Evolutionary conservation across 2,113 vertebrate genomes (phyloP), one percentile per base, ranked within the genome.

Genomic region (Psophia crepitans): DNA sequence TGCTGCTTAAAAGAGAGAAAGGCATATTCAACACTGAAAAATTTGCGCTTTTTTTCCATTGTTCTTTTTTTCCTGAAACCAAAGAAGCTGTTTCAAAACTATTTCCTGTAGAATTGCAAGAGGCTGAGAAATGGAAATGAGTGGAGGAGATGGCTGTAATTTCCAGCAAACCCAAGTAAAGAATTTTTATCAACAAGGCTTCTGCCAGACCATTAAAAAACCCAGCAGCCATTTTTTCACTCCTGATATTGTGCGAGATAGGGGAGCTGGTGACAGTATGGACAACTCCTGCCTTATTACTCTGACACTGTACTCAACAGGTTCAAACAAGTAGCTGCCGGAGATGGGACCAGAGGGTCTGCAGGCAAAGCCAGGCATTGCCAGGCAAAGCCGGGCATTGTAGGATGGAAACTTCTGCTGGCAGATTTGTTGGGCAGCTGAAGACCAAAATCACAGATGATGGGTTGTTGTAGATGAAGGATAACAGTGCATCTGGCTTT

Each of bases 141-240:
- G 57, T 1, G 1, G 65, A 92, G 69, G 48, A 91, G 74, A 84
- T 1, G 6, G 49, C 37, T 93, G 73, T 69, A 76, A 96, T 96
- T 97, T 94, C 84, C 92, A 95, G 70, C 73, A 95, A 94, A 87
- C 61, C 35, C 57, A 69, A 69, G 74, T 53, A 79, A 95, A 82
- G 73, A 68, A 91, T 73, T 68, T 44, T 75, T 97, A 95, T 92
- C 4, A 11, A 84, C 86, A 91, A 82, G 77, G 53, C 48, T 94
- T 69, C 86, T 92, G 73, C 80, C 61, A 82, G 77, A n/a, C 77
- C 66, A 87, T 90, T 92, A 95, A 87, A 90, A 86, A 96, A 51
- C 51, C 53, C 86, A 93, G 86, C 76, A 95, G 74, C 89, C 93
- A 76, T 89, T 93, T 94, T 87, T 89, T 87, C 44, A 46, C 77